Evolutionary conservation across 2,113 vertebrate species (phyloP).

Genomic region (Dipodomys stephensi): DNA sequence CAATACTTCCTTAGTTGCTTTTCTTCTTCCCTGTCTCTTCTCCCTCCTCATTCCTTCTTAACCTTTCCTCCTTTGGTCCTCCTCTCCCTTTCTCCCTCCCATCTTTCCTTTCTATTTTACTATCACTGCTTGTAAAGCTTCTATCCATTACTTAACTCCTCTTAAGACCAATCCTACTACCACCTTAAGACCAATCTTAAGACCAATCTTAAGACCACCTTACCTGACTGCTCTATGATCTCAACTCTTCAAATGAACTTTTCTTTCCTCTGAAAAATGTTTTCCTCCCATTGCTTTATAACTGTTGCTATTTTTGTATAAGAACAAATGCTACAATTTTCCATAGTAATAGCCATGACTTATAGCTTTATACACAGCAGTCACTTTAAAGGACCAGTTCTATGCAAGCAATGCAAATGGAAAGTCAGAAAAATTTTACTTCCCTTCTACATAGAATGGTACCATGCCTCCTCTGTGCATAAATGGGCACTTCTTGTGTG

Average conservation of each 20-base stretch:
- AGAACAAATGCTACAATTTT: conserved; percentile 16
- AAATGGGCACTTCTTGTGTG: not conserved
- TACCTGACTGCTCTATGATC: not conserved
- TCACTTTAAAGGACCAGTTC: not conserved
- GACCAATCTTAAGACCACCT: not conserved
- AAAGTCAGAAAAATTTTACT: conserved; percentile 36
- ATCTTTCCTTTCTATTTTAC: not conserved
- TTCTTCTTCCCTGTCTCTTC: too few species aligned
- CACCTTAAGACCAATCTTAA: not conserved
- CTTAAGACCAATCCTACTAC: not conserved
- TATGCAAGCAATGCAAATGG: conserved; percentile 14
- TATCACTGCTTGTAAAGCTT: not conserved
- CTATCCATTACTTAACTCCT: not conserved
- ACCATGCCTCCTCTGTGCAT: not conserved
- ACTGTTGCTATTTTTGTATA: not conserved
- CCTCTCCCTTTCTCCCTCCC: too few species aligned
- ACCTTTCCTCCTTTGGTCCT: too few species aligned
- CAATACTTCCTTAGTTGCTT: too few species aligned
- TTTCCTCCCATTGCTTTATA: not conserved
- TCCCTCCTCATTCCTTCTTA: too few species aligned
- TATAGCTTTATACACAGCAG: conserved; percentile 3
- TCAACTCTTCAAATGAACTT: not conserved
- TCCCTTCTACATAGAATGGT: not conserved
- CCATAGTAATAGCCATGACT: not conserved
- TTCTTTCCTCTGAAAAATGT: not conserved